Conservation (phyloP, 2,113 vertebrate species). For the Aviceda subcristata region DNA sequence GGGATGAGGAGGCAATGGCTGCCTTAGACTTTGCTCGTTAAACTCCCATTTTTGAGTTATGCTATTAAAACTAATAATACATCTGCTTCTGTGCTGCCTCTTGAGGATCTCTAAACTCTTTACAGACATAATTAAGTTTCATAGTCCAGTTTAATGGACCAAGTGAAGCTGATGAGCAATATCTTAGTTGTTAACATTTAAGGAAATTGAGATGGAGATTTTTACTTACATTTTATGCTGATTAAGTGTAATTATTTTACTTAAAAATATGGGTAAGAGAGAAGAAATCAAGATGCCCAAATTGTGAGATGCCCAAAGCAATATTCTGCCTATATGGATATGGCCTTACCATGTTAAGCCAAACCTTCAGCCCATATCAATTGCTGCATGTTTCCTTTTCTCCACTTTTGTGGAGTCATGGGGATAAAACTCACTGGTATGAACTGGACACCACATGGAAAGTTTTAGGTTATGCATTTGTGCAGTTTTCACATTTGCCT, state of each 20-base stretch:
- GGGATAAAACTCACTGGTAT: background rate
- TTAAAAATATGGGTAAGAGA: background rate
- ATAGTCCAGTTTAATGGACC: background rate
- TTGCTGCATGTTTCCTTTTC: background rate
- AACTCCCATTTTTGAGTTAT: background rate
- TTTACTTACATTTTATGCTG: background rate
- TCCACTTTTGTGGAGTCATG: too few relatives aligned
- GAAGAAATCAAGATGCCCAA: background rate
- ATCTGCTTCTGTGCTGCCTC: background rate
- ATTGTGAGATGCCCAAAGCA: background rate
- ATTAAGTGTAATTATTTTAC: background rate
- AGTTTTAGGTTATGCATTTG: background rate
- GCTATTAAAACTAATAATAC: background rate
- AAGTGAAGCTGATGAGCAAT: background rate
- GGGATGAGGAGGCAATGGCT: background rate
- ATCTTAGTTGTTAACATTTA: background rate
- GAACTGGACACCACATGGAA: fast-evolving
- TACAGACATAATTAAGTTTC: background rate
- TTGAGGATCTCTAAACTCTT: background rate
- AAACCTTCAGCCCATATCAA: background rate
- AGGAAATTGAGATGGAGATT: background rate
- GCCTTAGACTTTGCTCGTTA: background rate
- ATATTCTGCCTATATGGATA: fast-evolving
- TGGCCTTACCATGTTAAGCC: fast-evolving
- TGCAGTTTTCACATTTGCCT: too few relatives aligned